Percentiles rank a stretch among this genome's conserved stretches.
These are phyloP conservation scores for Chloropsis cyanopogon DNA, from an alignment of 2,113 vertebrate genomes.

Conservation along the genomic window DNA sequence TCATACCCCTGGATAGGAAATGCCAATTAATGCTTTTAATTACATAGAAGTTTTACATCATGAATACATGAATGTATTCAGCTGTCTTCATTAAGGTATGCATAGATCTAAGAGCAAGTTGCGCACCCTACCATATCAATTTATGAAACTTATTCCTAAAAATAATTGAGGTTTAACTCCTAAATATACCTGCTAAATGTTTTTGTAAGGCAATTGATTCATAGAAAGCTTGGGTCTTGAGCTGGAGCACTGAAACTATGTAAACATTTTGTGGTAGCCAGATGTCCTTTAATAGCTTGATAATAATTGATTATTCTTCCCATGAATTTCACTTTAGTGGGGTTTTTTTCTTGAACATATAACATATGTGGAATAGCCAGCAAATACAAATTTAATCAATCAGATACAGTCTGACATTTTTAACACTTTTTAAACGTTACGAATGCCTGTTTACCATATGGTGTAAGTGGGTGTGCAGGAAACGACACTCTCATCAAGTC, in stretches of 20 bases:
- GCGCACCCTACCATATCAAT: background rate
- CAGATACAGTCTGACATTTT: constrained; percentile 53
- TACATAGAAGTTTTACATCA: background rate
- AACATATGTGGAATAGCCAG: constrained; percentile 71
- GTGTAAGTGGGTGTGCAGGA: constrained; percentile 47
- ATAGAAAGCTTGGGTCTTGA: background rate
- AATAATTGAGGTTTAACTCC: background rate
- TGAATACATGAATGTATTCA: background rate
- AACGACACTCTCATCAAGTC: background rate
- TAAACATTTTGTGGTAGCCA: constrained; percentile 56
- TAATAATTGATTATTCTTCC: constrained; percentile 36
- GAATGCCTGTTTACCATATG: constrained; percentile 62
- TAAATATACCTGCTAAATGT: background rate
- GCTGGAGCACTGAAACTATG: background rate
- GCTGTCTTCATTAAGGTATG: background rate
- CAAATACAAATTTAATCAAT: constrained; percentile 61
- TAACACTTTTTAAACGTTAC: constrained; percentile 46
- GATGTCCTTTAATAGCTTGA: constrained; percentile 63
- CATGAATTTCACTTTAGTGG: background rate
- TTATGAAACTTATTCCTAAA: background rate
- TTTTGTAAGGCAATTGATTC: background rate
- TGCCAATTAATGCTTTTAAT: background rate
- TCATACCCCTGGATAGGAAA: background rate
- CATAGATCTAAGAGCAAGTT: background rate
- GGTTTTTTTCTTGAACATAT: background rate